Base-by-base conservation (phyloP, 2,113 vertebrate species). In the Heptranchias perlo region DNA sequence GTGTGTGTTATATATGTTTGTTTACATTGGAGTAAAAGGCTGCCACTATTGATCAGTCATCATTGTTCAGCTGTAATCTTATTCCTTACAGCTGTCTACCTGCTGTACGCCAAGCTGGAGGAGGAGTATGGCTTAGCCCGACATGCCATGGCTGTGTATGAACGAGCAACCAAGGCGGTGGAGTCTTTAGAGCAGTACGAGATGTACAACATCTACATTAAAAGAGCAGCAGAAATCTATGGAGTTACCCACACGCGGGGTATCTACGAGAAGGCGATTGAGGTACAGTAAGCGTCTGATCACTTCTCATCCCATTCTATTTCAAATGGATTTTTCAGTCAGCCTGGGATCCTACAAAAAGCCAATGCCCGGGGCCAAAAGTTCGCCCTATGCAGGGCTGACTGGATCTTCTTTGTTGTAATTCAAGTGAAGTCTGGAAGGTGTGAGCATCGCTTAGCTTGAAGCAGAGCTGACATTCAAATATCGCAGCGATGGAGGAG, bases 201-300 rank as follows among this genome's bases (percentile, higher is more conserved):
- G 52, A 99, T 99, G 99, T 99, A 99, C 97, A 99, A 99, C 96
- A 99, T 99, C 97, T 99, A 99, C 97, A 99, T 99, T 97, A 98
- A 98, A 97, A 97, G 98, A 73, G 99, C 99, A 0, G 99, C 99
- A 0, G 98, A 99, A 97, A 99, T 99, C 96, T 99, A 99, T 5
- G 99, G 99, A 0, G 98, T 99, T 96, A 99, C 98, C 3, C 98
- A 99, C 97, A 99, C 99, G 4, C 98, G 98, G 11, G 97, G 98
- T 96, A 99, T 99, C 96, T 99, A 99, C 96, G 98, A 99, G 97
- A 98, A 98, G 96, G 98, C 99, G 94, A 99, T 99, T 0, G 98
- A 99, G 98, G 99, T 99, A 96, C 96, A 84, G 0, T 0, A 49
- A 16, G 18, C 91, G 18, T 47, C 44, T 0, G 1, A 10, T 14